Conservation (phyloP, 2,113 vertebrate genomes). For the Heptranchias perlo region DNA sequence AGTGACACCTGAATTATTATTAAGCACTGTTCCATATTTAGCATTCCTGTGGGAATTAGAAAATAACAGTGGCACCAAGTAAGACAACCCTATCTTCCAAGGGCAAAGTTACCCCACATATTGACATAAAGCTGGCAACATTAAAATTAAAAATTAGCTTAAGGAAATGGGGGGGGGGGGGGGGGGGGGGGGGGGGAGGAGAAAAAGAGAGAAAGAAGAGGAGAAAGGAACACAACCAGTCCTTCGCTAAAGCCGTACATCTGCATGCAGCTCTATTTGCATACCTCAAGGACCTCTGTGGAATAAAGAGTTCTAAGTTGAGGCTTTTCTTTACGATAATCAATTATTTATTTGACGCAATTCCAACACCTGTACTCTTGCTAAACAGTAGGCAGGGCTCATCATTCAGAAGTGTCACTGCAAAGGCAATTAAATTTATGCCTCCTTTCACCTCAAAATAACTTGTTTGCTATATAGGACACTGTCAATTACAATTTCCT, state of each 20-base stretch:
- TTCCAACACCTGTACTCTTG: background rate
- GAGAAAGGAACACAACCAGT: background rate
- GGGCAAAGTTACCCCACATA: background rate
- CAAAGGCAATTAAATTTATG: background rate
- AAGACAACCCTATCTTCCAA: background rate
- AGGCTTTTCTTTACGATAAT: background rate
- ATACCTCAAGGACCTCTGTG: background rate
- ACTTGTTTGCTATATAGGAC: background rate
- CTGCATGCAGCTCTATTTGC: background rate
- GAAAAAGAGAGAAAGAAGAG: background rate
- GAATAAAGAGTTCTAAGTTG: background rate
- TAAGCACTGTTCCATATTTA: constrained; percentile 45
- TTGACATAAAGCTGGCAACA: background rate
- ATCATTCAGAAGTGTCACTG: background rate
- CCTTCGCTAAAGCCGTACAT: background rate
- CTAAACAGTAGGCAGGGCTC: background rate
- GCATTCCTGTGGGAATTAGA: constrained; percentile 40
- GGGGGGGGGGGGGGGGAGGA: no score
- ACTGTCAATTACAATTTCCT: background rate
- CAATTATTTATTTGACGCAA: background rate
- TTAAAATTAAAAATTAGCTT: constrained; percentile 2
- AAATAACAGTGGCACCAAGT: constrained; percentile 13
- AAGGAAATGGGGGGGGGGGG: no score
- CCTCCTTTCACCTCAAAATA: background rate
- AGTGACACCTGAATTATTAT: constrained; percentile 43